Base-by-base conservation (phyloP, 2,113 vertebrate species). In the Hippoglossus stenolepis region DNA sequence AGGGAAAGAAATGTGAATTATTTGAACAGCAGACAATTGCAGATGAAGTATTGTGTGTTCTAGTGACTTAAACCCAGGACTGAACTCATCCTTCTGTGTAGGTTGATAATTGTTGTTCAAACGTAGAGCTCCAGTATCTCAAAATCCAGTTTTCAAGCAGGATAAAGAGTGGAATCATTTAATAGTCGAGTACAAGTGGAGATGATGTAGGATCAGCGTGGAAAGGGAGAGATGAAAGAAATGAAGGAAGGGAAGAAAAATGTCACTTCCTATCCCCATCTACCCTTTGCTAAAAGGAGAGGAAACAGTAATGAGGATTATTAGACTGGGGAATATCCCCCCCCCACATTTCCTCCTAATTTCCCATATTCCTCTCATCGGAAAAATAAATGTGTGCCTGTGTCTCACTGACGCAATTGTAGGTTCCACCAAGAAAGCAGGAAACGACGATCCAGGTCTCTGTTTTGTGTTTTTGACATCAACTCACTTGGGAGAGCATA, bases 281-380 rank as follows among this genome's bases (percentile, higher is more conserved):
- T 85, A 65, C 63, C 71, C 24, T 6, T n/a, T 58, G 60, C 77
- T 83, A n/a, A 82, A 72, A 76, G 76, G 17, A 83, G 43, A 70
- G 67, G 71, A 83, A 75, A 73, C 79, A 60, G 54, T 83, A 90
- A 87, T 78, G 79, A 84, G 82, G 66, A 87, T 90, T 90, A 86
- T 86, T 87, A 75, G 81, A 77, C 75, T 43, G 54, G 82, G 82
- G 79, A 91, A 79, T 86, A 73, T 80, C 70, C 43, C 60, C 78
- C 67, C 43, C 56, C 71, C 61, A 57, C 20, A 76, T 87, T 87
- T 88, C 81, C 60, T 13, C 78, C 74, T 82, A 80, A 80, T 87
- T 85, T 83, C 65, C 79, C 79, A 85, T 77, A 86, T 82, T 74
- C 31, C 77, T 62, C 38, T 51, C 38, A 56, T 63, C 71, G 11